Base-by-base conservation (phyloP, 2,888 invertebrate genomes). In the Malthinus seriepunctatus region DNA sequence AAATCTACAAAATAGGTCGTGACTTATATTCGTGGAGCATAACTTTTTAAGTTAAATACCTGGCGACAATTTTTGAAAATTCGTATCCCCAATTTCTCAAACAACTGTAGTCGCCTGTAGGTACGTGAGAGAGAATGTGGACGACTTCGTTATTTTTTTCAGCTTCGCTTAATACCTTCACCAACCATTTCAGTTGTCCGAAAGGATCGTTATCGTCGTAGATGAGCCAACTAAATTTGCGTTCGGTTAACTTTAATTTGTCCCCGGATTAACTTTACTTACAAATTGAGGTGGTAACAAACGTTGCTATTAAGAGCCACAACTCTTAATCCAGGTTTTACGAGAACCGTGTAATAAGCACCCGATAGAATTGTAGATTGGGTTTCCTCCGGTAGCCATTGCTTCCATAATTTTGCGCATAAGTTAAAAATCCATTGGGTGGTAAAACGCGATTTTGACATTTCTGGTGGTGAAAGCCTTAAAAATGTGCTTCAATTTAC, bases 91-190 rank as follows among this genome's bases (percentile, higher is more conserved):
- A 96, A 0, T 87, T 84, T 32, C 81, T 76, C 51, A 87, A 83
- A 55, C 93, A 88, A 63, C 87, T 86, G 3, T 2, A 8, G 7
- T 46, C 46, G 6, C 92, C 92, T 0, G 91, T 86, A 0, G 94
- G 93, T 46, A 95, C 86, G 71, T 97, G 96, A 0, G 88, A 85
- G 35, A 96, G 77, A 44, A 97, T 88, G 71, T 95, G 95, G 0
- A 96, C 96, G 69, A 64, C 59, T 73, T 94, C 93, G 0, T 84
- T 83, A 1, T 84, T 83, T 33, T 78, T 71, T 75, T 97, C 76
- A 9, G 76, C 74, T 57, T 64, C 58, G 34, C 57, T 33, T 44
- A 77, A 60, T 4, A 68, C 66, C 33, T 71, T 57, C 4, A 89
- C 84, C 33, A 97, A 76, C 95, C 95, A 97, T 49, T 87, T 84